These are phyloP conservation scores for Microplitis manilae DNA, from an alignment of 2,888 invertebrate species.

Conservation along the genomic window DNA sequence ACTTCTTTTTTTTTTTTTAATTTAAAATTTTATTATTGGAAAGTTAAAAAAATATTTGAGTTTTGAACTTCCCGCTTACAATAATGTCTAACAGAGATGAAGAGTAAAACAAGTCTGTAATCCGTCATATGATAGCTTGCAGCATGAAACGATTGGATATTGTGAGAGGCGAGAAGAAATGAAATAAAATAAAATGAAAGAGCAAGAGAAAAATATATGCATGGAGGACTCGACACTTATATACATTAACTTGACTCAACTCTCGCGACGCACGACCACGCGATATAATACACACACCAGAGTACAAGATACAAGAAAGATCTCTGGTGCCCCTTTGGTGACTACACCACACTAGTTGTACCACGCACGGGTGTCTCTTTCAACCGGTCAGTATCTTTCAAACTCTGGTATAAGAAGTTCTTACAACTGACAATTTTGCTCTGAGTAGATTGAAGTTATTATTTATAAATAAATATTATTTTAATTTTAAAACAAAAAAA, in stretches of 20 bases:
- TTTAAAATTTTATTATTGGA: not conserved
- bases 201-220: slow-evolving; percentile 27
- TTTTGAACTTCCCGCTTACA: slow-evolving; percentile 24
- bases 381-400: slow-evolving; percentile 1
- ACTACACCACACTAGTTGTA: slow-evolving; percentile 35
- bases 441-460: not conserved
- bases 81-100: not conserved
- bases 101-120: not conserved
- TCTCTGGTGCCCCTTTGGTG: slow-evolving; percentile 31
- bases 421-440: not conserved
- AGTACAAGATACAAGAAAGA: slow-evolving; percentile 28
- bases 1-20: not conserved
- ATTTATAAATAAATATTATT: slow-evolving; percentile 9
- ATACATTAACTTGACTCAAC: slow-evolving; percentile 3
- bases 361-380: slow-evolving; percentile 25
- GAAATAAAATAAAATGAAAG: not conserved
- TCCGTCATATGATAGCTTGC: slow-evolving; percentile 24
- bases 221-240: slow-evolving; percentile 25
- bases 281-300: slow-evolving; percentile 28
- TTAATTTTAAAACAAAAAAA: slow-evolving; percentile 37
- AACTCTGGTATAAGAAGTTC: not conserved
- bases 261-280: slow-evolving; percentile 37
- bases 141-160: slow-evolving; percentile 12
- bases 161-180: slow-evolving; percentile 12
- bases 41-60: not conserved